Percentiles rank a stretch among this genome's conserved stretches.
These are phyloP conservation scores for Tricholaema leucomelas DNA, from an alignment of 2,113 vertebrate species.

Conservation along the genomic window DNA sequence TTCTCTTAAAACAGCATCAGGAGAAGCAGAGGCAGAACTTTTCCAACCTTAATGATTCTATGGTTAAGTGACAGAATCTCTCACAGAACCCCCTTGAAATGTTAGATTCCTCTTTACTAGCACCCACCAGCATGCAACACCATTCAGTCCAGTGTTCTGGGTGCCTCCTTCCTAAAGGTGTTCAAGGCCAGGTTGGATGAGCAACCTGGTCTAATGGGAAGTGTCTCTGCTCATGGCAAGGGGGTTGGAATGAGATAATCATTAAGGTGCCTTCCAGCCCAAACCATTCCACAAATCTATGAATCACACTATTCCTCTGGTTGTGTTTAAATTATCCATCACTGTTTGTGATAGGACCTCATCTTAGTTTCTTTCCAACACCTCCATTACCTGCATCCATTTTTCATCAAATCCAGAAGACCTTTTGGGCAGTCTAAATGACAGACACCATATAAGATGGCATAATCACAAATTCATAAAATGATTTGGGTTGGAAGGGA, in stretches of 20 bases:
- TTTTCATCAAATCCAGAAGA: not conserved
- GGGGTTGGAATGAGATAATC: no score
- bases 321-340: not conserved
- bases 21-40: not conserved
- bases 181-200: no score
- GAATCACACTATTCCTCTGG: not conserved
- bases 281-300: no score
- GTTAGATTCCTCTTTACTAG: not conserved
- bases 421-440: not conserved
- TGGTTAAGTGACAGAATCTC: not conserved
- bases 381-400: not conserved
- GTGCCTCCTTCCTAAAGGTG: no score
- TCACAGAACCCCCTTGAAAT: not conserved
- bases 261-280: no score
- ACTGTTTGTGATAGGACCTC: not conserved
- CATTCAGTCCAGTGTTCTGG: no score
- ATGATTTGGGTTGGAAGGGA: no score
- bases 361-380: rapidly evolving
- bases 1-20: not conserved
- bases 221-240: no score
- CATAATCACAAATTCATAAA: not conserved
- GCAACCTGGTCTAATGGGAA: no score
- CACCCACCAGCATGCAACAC: not conserved
- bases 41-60: no score
- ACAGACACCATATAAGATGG: not conserved